Conservation (phyloP, 2,888 invertebrate species). For the Hydraecia micacea region DNA sequence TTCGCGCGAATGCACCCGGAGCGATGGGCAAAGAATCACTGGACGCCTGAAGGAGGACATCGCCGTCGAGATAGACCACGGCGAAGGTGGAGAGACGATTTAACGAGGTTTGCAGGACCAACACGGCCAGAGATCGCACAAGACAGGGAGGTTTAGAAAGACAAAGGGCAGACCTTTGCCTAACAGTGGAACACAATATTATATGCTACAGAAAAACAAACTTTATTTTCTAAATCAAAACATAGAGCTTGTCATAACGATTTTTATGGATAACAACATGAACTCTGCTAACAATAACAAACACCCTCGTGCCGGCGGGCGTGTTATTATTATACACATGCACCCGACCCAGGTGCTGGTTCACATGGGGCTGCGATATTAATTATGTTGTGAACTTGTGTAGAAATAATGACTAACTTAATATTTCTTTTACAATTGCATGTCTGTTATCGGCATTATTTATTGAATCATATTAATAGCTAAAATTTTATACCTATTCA, state of each 20-base stretch:
- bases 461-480: not conserved
- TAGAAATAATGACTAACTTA: not conserved
- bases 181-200: not conserved
- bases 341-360: slow-evolving; percentile 22
- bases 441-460: not conserved
- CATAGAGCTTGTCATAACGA: not conserved
- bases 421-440: not conserved
- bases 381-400: slow-evolving; percentile 12
- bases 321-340: slow-evolving; percentile 42
- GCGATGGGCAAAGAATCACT: too few relatives aligned
- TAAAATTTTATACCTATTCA: not conserved
- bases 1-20: too few relatives aligned
- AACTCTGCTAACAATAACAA: slow-evolving; percentile 5
- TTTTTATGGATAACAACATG: not conserved
- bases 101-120: too few relatives aligned
- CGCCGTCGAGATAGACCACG: too few relatives aligned
- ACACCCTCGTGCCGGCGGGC: slow-evolving; percentile 11
- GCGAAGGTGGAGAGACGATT: too few relatives aligned
- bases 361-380: slow-evolving; percentile 29
- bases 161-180: not conserved
- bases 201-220: not conserved
- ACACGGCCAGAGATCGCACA: not conserved
- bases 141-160: not conserved
- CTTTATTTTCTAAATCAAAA: not conserved
- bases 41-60: too few relatives aligned